Percentiles rank a stretch among this genome's conserved stretches.
Conservation (phyloP, 2,888 invertebrate species). For the Dryobota labecula region DNA sequence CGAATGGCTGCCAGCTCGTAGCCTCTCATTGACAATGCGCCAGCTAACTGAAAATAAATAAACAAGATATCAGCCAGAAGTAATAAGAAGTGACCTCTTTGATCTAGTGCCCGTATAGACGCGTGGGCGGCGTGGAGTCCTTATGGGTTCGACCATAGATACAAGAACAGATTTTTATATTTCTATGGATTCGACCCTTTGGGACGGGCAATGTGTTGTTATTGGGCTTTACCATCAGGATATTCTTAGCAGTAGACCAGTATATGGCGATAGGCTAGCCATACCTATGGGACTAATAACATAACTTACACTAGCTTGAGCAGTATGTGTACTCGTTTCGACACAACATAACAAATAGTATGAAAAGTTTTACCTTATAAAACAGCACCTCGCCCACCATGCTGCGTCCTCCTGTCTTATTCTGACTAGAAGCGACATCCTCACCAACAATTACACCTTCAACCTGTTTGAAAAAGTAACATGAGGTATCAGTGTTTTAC, state of each 20-base stretch:
- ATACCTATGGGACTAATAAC: no score
- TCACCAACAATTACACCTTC: slow-evolving; percentile 92
- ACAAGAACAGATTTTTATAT: no score
- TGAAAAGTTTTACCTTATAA: slow-evolving; percentile 79
- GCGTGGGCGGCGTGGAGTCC: no score
- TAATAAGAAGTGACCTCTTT: background rate
- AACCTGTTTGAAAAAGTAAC: slow-evolving; percentile 72
- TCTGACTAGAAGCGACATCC: slow-evolving; percentile 91
- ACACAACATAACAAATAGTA: background rate
- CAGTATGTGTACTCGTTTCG: no score
- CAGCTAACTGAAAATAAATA: slow-evolving; percentile 90
- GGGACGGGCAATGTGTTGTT: no score
- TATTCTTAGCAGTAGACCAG: no score
- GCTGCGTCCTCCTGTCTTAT: slow-evolving; percentile 91
- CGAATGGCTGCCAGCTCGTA: slow-evolving; percentile 90
- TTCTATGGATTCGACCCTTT: no score
- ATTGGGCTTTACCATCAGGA: no score
- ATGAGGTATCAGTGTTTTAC: background rate
- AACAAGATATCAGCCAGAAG: background rate
- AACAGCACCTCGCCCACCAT: slow-evolving; percentile 92
- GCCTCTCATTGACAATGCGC: slow-evolving; percentile 93
- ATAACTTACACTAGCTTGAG: no score
- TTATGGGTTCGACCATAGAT: background rate
- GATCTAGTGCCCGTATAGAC: background rate
- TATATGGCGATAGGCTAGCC: no score